A percentile compares a stretch with the other conserved stretches of the same genome.
Conservation (phyloP, 2,888 invertebrate genomes). For the Scelioninae gen. 2 region DNA sequence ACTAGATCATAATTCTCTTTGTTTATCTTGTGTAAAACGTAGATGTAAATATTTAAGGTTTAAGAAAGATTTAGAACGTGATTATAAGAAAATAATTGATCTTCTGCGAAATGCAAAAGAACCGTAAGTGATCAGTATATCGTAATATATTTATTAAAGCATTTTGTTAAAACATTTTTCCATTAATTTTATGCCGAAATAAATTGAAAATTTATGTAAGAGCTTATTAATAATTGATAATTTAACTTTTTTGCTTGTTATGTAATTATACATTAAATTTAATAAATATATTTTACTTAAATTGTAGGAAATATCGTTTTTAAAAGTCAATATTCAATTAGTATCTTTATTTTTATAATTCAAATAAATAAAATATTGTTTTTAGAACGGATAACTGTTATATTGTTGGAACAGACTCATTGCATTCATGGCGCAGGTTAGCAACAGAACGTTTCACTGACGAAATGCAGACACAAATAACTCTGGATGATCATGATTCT, state of each 20-base stretch:
- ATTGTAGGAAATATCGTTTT: too few relatives aligned
- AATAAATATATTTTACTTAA: too few relatives aligned
- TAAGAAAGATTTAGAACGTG: slow-evolving; percentile 76
- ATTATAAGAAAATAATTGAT: slow-evolving; percentile 76
- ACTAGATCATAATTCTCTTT: slow-evolving; percentile 72
- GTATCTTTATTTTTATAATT: neutral
- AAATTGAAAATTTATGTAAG: too few relatives aligned
- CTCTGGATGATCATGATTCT: slow-evolving; percentile 58
- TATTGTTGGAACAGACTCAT: slow-evolving; percentile 78
- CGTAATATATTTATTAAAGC: too few relatives aligned
- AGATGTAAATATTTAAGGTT: slow-evolving; percentile 76
- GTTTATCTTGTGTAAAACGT: slow-evolving; percentile 76
- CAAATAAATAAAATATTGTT: slow-evolving; percentile 5
- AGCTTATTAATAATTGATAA: too few relatives aligned
- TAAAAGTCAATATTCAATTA: too few relatives aligned
- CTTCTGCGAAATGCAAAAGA: slow-evolving; percentile 74
- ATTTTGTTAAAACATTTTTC: too few relatives aligned
- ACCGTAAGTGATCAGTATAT: too few relatives aligned
- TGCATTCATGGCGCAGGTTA: slow-evolving; percentile 77
- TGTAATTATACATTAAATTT: too few relatives aligned
- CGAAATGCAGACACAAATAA: slow-evolving; percentile 65
- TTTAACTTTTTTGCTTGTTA: too few relatives aligned
- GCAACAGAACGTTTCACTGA: slow-evolving; percentile 73
- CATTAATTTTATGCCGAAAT: too few relatives aligned
- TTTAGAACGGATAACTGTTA: slow-evolving; percentile 68